Evolutionary conservation across 2,113 vertebrate genomes (phyloP).

Genomic region (Colaptes auratus): DNA sequence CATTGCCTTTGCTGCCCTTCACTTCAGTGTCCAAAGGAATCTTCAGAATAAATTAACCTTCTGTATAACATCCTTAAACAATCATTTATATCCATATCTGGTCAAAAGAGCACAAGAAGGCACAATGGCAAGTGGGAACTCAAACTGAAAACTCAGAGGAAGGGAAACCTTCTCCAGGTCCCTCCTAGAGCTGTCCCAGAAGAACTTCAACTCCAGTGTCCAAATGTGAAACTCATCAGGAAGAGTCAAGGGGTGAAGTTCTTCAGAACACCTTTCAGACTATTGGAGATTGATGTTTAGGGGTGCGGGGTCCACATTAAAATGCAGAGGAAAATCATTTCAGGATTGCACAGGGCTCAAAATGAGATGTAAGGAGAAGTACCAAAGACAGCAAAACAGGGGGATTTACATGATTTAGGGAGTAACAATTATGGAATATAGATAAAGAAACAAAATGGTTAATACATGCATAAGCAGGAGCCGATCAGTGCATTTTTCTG

Average conservation of each 20-base stretch:
- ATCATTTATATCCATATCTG: not conserved
- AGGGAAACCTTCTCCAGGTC: not conserved
- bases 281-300: not conserved
- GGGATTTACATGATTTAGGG: not conserved
- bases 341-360: not conserved
- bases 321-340: not conserved
- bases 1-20: not conserved
- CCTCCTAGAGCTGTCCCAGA: not conserved
- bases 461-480: not conserved
- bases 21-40: not conserved
- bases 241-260: not conserved
- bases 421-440: not conserved
- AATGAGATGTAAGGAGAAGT: not conserved
- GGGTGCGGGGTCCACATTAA: fast-evolving
- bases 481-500: not conserved
- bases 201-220: not conserved
- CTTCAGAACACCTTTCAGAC: not conserved
- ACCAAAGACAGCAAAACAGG: not conserved
- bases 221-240: not conserved
- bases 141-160: not conserved
- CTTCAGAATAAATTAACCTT: not conserved
- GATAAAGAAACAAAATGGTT: not conserved
- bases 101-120: not conserved
- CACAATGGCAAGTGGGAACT: not conserved
- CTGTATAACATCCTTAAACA: not conserved